Evolutionary conservation across 2,797 vertebrate genomes (phyloP).

Genomic region (Oceanodroma leucorhoa): DNA sequence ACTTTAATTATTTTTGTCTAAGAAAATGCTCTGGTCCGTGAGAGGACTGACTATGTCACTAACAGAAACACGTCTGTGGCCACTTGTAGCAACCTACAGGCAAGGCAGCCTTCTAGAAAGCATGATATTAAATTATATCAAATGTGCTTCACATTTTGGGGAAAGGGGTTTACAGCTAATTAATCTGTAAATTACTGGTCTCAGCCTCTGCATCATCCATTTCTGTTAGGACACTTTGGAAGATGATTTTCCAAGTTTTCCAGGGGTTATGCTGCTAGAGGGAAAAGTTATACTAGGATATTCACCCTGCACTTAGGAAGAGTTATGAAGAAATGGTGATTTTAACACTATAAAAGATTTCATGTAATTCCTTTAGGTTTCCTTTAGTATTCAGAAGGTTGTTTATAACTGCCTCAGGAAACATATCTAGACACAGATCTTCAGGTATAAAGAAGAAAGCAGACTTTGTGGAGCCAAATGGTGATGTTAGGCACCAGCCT

Average conservation of each 20-base stretch:
- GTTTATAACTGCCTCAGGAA: background rate
- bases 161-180: background rate
- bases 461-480: background rate
- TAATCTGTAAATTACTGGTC: background rate
- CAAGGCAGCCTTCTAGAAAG: background rate
- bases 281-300: background rate
- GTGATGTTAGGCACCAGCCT: background rate
- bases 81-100: background rate
- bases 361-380: background rate
- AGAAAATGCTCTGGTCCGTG: background rate
- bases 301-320: background rate
- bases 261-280: background rate
- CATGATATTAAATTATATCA: background rate
- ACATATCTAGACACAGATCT: background rate
- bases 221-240: background rate
- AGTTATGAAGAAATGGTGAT: background rate
- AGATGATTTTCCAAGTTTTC: background rate
- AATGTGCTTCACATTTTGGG: background rate
- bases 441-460: background rate
- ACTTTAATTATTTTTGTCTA: background rate
- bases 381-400: background rate
- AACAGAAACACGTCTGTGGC: fast-evolving
- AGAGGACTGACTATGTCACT: background rate
- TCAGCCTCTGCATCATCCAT: background rate
- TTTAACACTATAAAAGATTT: background rate